Evolutionary conservation across 2,797 vertebrate species (phyloP).

Genomic region (Mus caroli): DNA sequence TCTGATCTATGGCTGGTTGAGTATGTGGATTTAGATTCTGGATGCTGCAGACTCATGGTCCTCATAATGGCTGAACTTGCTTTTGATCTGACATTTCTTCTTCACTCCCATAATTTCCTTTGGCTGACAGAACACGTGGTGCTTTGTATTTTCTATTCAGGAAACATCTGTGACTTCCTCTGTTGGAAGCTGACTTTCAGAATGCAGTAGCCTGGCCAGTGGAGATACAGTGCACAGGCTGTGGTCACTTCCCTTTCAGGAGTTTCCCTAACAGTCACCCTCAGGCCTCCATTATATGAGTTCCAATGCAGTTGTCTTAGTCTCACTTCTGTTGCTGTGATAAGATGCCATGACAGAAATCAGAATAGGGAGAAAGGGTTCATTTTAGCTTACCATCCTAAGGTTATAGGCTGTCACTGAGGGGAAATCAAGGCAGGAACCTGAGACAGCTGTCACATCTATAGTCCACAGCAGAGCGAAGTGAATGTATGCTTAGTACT

Average conservation of each 20-base stretch:
- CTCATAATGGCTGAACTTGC: neutral
- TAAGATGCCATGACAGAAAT: neutral
- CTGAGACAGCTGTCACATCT: neutral
- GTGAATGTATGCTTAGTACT: too few species aligned
- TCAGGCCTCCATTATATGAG: neutral
- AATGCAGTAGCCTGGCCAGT: neutral
- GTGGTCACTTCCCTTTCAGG: neutral
- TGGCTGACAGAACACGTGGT: neutral
- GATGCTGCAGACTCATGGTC: neutral
- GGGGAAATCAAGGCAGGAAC: neutral
- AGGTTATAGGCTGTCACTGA: neutral
- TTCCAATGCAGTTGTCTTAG: neutral
- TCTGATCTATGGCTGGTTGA: neutral
- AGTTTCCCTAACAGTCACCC: neutral
- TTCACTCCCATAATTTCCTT: neutral
- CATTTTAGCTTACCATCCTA: neutral
- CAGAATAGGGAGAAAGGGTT: neutral
- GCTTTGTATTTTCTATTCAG: neutral
- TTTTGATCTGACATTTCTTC: neutral
- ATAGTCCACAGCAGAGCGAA: neutral
- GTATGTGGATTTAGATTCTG: accelerated
- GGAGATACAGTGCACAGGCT: neutral
- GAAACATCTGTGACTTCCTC: neutral
- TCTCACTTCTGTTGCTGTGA: neutral
- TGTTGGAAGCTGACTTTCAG: neutral